These are phyloP conservation scores for Scelioninae gen. 1 DNA, from an alignment of 2,888 invertebrate genomes.

Conservation along the genomic window DNA sequence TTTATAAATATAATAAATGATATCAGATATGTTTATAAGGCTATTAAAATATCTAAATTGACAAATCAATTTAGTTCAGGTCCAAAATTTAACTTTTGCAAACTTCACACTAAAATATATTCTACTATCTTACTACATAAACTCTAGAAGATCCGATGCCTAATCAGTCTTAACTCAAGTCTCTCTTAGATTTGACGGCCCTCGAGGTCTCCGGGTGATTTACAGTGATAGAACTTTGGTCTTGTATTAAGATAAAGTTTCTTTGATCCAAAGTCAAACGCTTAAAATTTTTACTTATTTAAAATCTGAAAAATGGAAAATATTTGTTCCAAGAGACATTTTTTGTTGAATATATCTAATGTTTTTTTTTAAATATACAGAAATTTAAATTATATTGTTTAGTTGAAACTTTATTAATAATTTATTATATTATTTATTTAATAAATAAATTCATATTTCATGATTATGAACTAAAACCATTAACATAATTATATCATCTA, in stretches of 20 bases:
- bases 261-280: constrained; percentile 47
- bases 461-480: too few relatives aligned
- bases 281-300: constrained; percentile 22
- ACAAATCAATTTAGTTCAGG: constrained; percentile 13
- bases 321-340: not conserved
- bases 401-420: too few relatives aligned
- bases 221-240: constrained; percentile 41
- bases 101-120: constrained; percentile 44
- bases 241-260: constrained; percentile 39
- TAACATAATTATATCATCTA: too few relatives aligned
- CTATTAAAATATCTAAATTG: constrained; percentile 1
- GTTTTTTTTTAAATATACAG: too few relatives aligned
- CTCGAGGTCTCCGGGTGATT: constrained; percentile 46
- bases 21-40: not conserved
- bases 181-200: constrained; percentile 49
- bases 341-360: too few relatives aligned
- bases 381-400: too few relatives aligned
- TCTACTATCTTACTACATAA: constrained; percentile 44
- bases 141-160: constrained; percentile 52
- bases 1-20: not conserved
- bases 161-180: constrained; percentile 60
- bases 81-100: constrained; percentile 29
- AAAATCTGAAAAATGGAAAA: not conserved
- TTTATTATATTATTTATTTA: too few relatives aligned
- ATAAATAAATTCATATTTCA: too few relatives aligned